Evolutionary conservation across 2,888 invertebrate species (phyloP).

Genomic region (Creontiades dilutus): DNA sequence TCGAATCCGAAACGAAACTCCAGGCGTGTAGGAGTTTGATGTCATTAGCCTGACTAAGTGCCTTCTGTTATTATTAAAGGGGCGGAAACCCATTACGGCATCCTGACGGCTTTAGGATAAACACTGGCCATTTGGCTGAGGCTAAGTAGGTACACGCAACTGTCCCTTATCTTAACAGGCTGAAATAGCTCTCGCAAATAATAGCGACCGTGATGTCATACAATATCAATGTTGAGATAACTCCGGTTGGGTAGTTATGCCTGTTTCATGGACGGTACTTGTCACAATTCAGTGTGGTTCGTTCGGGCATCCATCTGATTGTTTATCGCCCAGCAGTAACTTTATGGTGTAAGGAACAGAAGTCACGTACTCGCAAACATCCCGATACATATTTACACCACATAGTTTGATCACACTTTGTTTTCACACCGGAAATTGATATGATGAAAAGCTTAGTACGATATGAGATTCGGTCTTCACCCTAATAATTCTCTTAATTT

Average conservation of each 20-base stretch:
- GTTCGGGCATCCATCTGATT: not conserved
- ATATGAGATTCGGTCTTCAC: too few relatives aligned
- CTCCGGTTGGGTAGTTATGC: not conserved
- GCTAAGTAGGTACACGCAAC: conserved; percentile 28
- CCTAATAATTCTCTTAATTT: too few relatives aligned
- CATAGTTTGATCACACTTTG: too few relatives aligned
- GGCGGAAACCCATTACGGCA: conserved; percentile 40
- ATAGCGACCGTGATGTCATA: conserved; percentile 12
- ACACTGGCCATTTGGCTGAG: conserved; percentile 26
- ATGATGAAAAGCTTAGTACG: too few relatives aligned
- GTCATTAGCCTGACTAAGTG: conserved; percentile 40
- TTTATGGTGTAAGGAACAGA: too few relatives aligned
- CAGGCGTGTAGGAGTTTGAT: not conserved
- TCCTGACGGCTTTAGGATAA: conserved; percentile 23
- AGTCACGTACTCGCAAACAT: too few relatives aligned
- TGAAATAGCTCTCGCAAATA: conserved; percentile 26
- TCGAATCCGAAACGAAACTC: conserved; percentile 11
- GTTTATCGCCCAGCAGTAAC: not conserved
- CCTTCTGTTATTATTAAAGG: conserved; percentile 45
- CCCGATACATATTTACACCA: too few relatives aligned
- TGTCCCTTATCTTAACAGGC: conserved; percentile 27
- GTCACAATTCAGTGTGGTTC: not conserved
- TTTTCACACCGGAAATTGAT: too few relatives aligned
- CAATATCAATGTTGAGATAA: not conserved
- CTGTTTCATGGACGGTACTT: not conserved